Conservation (phyloP, 2,113 vertebrate species). For the human (Homo sapiens) region DNA sequence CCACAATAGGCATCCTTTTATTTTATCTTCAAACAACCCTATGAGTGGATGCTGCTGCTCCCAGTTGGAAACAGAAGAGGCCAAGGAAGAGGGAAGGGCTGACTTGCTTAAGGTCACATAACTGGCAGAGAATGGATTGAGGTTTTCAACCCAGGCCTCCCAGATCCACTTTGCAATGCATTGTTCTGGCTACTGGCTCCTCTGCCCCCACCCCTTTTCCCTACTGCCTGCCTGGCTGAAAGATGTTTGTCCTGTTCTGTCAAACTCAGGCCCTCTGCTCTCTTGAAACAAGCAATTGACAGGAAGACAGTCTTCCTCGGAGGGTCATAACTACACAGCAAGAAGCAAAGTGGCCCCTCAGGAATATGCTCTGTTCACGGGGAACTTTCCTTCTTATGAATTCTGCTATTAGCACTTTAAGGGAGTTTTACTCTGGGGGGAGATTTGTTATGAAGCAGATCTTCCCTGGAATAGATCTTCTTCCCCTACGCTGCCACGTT, state of each 20-base stretch:
- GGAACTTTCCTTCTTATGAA: slow-evolving; percentile 52
- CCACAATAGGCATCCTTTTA: neutral
- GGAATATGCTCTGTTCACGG: slow-evolving; percentile 39
- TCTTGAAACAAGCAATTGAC: slow-evolving; percentile 41
- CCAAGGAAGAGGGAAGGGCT: neutral
- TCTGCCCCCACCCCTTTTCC: neutral
- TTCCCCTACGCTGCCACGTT: fast-evolving
- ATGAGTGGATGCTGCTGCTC: fast-evolving
- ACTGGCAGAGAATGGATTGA: neutral
- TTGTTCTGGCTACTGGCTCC: neutral
- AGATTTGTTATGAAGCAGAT: slow-evolving; percentile 39
- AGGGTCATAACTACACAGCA: slow-evolving; percentile 35
- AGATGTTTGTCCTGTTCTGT: slow-evolving; percentile 43
- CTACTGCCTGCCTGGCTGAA: neutral
- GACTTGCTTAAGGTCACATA: neutral
- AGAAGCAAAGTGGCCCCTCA: slow-evolving; percentile 48
- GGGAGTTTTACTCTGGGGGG: slow-evolving; percentile 50
- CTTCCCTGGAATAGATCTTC: slow-evolving; percentile 46
- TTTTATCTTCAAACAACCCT: neutral
- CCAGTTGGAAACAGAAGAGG: neutral
- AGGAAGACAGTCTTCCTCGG: slow-evolving; percentile 42
- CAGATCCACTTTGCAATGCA: neutral
- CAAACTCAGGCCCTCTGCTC: slow-evolving; percentile 42
- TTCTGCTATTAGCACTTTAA: slow-evolving; percentile 68
- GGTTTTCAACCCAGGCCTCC: neutral